These are phyloP conservation scores for Eospalax fontanierii DNA, from an alignment of 2,797 vertebrate species.

Conservation along the genomic window DNA sequence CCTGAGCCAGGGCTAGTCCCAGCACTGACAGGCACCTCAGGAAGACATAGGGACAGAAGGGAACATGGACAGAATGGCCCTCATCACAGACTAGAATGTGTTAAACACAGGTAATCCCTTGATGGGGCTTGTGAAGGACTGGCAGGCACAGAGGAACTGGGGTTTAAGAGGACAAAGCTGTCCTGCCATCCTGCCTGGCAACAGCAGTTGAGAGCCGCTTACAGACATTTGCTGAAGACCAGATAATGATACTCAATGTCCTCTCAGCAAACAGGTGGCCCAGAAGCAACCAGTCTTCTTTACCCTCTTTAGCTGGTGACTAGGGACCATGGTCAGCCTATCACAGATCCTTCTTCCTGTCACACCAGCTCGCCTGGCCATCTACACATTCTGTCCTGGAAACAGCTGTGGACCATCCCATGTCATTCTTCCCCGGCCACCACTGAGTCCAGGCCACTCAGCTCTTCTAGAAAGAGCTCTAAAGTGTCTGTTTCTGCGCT, in stretches of 20 bases:
- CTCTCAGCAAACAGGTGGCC: background rate
- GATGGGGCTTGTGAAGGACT: background rate
- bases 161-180: background rate
- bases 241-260: rapidly evolving
- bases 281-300: background rate
- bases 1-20: background rate
- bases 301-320: background rate
- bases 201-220: background rate
- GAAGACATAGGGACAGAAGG: background rate
- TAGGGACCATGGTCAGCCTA: background rate
- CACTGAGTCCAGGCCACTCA: background rate
- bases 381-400: background rate
- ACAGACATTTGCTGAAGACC: background rate
- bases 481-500: background rate
- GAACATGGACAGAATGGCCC: background rate
- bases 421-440: background rate
- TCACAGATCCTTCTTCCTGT: background rate
- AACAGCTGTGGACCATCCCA: background rate
- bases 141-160: background rate
- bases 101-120: background rate
- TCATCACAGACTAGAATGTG: background rate
- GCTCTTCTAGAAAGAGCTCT: background rate
- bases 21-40: background rate
- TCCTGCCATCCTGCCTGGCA: background rate
- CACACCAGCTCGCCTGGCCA: background rate